Percentiles rank a stretch among this genome's conserved stretches.
phyloP scores from a whole-genome alignment of 64 coral and sea anemone genomes.

The Catalaphyllia jardinei region DNA sequence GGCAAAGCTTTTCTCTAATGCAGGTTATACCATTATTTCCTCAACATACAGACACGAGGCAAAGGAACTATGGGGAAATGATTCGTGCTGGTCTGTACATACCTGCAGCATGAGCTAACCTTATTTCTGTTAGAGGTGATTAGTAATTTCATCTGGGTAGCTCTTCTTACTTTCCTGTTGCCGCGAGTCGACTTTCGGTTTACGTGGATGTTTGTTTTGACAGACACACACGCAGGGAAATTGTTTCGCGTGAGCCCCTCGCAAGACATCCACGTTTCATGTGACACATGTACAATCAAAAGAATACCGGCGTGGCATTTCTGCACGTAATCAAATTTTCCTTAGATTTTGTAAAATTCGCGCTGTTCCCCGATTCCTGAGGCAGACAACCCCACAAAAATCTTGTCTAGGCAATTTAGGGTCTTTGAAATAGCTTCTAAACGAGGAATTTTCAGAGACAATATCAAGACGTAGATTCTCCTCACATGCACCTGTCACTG shows the following conservation, averaged over 20 bases:
- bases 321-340: constrained; percentile 5
- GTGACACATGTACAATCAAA: neutral
- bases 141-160: neutral
- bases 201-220: neutral
- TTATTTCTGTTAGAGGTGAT: neutral
- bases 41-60: no score
- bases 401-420: neutral
- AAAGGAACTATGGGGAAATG: no score
- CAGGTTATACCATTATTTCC: no score
- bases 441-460: neutral
- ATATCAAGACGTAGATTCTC: constrained; percentile 23
- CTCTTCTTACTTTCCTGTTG: neutral
- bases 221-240: neutral
- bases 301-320: neutral
- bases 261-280: neutral
- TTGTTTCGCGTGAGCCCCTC: neutral
- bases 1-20: no score
- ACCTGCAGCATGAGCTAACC: no score
- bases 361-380: neutral
- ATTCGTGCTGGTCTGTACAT: no score
- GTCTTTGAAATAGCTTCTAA: neutral
- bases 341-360: neutral
- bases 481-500: neutral
- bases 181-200: neutral
- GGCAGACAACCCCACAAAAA: neutral